Base-by-base conservation (phyloP, 2,797 vertebrate genomes). In the Argentina silus region DNA sequence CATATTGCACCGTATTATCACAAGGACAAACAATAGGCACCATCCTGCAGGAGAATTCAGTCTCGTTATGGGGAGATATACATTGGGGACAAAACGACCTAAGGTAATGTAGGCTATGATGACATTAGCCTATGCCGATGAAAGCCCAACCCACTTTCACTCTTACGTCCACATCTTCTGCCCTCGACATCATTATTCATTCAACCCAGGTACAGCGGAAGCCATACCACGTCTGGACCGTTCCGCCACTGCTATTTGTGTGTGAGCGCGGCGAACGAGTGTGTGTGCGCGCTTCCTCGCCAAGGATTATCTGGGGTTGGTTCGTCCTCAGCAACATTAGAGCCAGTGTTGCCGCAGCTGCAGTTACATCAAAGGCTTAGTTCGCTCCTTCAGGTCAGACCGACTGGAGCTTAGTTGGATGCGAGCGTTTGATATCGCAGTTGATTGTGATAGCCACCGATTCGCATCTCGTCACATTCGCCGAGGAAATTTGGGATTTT, bases 261-360 rank as follows among this genome's bases (percentile, higher is more conserved):
- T 70, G 59, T 67, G 72, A 43, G 36, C 23, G 64, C 6, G 42
- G n/a, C n/a, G 62, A 44, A 15, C 1, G 48, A 27, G 6, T 27
- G 42, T 42, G 60, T 14, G 61, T 7, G 63, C 44, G 63, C 45
- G 12, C 12, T 2, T 63, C 56, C 62, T 50, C 50, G 70, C 68
- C 23, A 2, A 78, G 85, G 87, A 86, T 90, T 83, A 88, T 86
- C 79, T 10, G 63, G 69, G 79, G 89, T 83, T 85, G 92, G 74
- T 80, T 88, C 67, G 75, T 88, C 89, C 85, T 85, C 79, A 84
- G 84, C 82, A 77, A 87, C 91, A 87, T 91, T 93, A 88, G 83
- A 84, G 81, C 86, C 67, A 81, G 86, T 88, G 83, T 85, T 88
- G 85, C 88, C 7, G 90, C 90, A 87, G 87, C 90, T 86, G 90